Evolutionary conservation across 2,113 vertebrate genomes (phyloP).

Genomic region (Protobothrops flavoviridis): DNA sequence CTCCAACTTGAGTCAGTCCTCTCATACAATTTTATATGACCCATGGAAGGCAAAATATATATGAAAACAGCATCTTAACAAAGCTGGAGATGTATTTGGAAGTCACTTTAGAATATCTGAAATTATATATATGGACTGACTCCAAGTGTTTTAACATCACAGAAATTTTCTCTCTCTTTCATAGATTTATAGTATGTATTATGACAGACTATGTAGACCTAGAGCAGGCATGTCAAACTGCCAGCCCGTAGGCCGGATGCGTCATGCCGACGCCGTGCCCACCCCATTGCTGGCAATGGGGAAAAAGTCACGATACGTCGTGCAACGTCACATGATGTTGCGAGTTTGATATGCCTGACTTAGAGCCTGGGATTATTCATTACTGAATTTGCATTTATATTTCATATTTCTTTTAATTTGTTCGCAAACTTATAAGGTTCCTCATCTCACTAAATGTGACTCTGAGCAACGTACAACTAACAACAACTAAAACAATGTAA

Average conservation of each 20-base stretch:
- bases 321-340: no score
- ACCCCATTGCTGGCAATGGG: no score
- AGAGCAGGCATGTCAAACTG: not conserved
- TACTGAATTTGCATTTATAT: not conserved
- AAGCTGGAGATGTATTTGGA: not conserved
- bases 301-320: no score
- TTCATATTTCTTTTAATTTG: not conserved
- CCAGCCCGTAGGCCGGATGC: no score
- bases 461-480: not conserved
- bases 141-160: not conserved
- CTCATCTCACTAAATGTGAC: not conserved
- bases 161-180: not conserved
- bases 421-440: not conserved
- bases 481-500: not conserved
- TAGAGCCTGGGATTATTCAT: not conserved
- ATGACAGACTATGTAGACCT: not conserved
- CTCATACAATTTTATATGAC: not conserved
- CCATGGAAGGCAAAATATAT: not conserved
- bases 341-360: not conserved
- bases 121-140: not conserved
- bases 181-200: not conserved
- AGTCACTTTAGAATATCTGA: not conserved
- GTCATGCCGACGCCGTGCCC: no score
- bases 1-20: not conserved
- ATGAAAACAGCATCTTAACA: not conserved